Base-by-base conservation (phyloP, 2,113 vertebrate genomes). In the Pelodiscus sinensis region DNA sequence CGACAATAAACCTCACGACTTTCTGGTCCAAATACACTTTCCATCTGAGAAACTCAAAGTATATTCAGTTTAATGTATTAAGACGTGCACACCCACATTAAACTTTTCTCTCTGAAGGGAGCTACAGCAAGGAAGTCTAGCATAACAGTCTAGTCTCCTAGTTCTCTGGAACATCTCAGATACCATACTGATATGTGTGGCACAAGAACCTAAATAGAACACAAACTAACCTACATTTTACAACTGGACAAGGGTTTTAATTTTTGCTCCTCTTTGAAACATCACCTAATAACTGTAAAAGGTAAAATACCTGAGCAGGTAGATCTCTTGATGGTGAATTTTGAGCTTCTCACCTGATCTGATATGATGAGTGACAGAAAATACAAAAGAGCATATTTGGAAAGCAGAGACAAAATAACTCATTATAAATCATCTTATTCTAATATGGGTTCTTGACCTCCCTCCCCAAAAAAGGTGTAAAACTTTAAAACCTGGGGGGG, bases 151-250 rank as follows among this genome's bases (percentile, higher is more conserved):
- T 60, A 75, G 10, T 7, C 81, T 55, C 84, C 57, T 3, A 62
- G 21, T 86, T 88, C 83, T 78, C 85, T 78, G 65, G 65, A 83
- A 84, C 79, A n/a, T 14, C n/a, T 44, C 38, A 7, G 55, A 54
- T 84, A 82, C 79, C 79, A 92, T 85, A 87, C 16, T 88, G 75
- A 2, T 56, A 82, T 79, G 84, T 29, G 38, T 79, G 55, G 92
- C 51, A 85, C 80, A 91, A 90, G 85, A 91, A 90, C 19, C 54
- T 2, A 52, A 92, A 82, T 21, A 83, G 91, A 94, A 81, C 50
- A 89, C 13, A 79, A 85, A 79, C 44, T 5, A 29, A 93, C 93
- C 92, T 57, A 94, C 57, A 90, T 60, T 27, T 57, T 57, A 75
- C 79, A 90, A 88, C 10, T 68, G 77, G 38, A 79, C 86, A 86